Evolutionary conservation across 2,888 invertebrate genomes (phyloP).

Genomic region (Pyrgus malvae): DNA sequence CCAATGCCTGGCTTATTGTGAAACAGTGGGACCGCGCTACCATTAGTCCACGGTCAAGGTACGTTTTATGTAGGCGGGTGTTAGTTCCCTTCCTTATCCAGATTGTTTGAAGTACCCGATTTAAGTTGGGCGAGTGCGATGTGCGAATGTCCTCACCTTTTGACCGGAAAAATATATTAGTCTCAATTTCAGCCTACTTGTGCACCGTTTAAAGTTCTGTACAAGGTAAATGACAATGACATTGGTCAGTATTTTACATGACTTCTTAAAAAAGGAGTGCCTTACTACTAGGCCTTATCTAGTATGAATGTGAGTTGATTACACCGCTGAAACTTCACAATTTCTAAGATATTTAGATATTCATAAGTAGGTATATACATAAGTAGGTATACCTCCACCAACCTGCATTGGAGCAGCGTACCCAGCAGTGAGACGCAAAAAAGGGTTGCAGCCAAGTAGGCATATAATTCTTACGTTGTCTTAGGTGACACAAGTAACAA

Average conservation of each 20-base stretch:
- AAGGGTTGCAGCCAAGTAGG: no score
- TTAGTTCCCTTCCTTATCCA: constrained; percentile 20
- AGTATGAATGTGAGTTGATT: no score
- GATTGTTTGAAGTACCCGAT: constrained; percentile 6
- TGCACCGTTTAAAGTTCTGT: not conserved
- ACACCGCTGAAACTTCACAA: no score
- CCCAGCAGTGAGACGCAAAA: no score
- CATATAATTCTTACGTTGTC: no score
- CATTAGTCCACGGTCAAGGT: constrained; percentile 77
- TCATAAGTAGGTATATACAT: no score
- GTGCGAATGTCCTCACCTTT: constrained; percentile 3
- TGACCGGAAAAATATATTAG: not conserved
- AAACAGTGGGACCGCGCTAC: constrained; percentile 61
- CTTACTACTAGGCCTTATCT: no score
- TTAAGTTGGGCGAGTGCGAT: not conserved
- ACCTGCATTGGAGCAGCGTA: no score
- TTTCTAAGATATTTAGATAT: no score
- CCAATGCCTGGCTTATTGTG: constrained; percentile 67
- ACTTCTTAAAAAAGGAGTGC: no score
- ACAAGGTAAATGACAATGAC: constrained; percentile 1
- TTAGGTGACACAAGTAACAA: no score
- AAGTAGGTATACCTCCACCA: no score
- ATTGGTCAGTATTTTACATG: not conserved
- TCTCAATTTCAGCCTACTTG: not conserved
- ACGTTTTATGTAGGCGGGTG: constrained; percentile 48